Evolutionary conservation across 2,797 vertebrate genomes (phyloP), one percentile per base, ranked within the genome.

Genomic region (Sebastes hubbsi): DNA sequence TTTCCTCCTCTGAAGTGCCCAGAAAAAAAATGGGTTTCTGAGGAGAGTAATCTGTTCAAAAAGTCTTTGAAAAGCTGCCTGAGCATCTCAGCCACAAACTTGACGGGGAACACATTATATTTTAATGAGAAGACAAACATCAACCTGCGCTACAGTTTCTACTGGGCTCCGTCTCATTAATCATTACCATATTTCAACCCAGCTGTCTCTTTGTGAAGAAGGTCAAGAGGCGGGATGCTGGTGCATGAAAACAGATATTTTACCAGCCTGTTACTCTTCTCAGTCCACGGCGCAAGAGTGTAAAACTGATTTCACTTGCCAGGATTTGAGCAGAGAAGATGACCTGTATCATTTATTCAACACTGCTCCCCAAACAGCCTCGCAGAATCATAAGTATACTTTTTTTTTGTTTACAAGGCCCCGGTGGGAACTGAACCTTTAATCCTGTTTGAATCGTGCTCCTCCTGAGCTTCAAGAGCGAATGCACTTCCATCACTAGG

Each of bases 91-190:
- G 11, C 52, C 73, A 54, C 46, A 14, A 77, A 72, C 65, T 46
- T 55, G 56, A 81, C 8, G 34, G 38, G 54, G 34, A 72, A 62
- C 20, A n/a, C 64, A 42, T 78, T 73, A 78, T 71, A 75, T 84
- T 77, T 73, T 83, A 75, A 89, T 68, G 67, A 86, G 80, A 76
- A 60, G 54, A 77, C 62, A 81, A 89, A 75, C 63, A 71, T 77
- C 65, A 60, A 77, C 77, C n/a, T 63, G 75, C 30, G 24, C 67
- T 61, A 46, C 49, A 52, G 72, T 74, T 75, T 80, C 81, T 58
- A 46, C 55, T 16, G 22, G 2, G 6, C 56, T 36, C 16, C 2
- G 55, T 59, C 55, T 63, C 60, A 69, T 85, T 79, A 80, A 83
- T 88, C 56, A 49, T n/a, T 56, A 25, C 20, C 1, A 9, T 38